A percentile compares a stretch with the other conserved stretches of the same genome.
These are phyloP conservation scores for Tenthredo mesomela DNA, from an alignment of 2,888 invertebrate genomes.

Conservation along the genomic window DNA sequence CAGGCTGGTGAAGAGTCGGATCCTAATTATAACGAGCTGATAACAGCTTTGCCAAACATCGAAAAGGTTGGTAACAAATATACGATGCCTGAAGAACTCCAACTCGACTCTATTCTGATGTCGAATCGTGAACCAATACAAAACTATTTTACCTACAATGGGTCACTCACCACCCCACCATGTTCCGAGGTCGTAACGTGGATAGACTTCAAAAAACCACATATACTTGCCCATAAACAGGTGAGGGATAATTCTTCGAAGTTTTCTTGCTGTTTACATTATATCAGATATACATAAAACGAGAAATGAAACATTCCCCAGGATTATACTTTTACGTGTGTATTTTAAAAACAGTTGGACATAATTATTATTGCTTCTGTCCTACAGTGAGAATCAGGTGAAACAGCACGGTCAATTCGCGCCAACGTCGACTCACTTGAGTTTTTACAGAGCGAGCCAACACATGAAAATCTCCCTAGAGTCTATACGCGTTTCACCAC, in stretches of 20 bases:
- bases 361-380: too few relatives aligned
- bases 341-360: not conserved
- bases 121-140: slow-evolving; percentile 76
- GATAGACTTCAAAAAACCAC: slow-evolving; percentile 89
- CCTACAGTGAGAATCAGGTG: too few relatives aligned
- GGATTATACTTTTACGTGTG: too few relatives aligned
- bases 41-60: slow-evolving; percentile 80
- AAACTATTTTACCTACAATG: slow-evolving; percentile 90
- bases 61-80: slow-evolving; percentile 80
- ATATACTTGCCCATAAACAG: slow-evolving; percentile 84
- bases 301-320: not conserved
- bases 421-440: too few relatives aligned
- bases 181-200: slow-evolving; percentile 92
- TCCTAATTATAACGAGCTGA: slow-evolving; percentile 76
- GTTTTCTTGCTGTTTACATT: not conserved
- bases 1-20: slow-evolving; percentile 70
- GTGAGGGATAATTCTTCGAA: slow-evolving; percentile 73
- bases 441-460: too few relatives aligned
- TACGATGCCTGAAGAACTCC: slow-evolving; percentile 79
- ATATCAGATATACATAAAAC: not conserved
- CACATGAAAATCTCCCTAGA: too few relatives aligned
- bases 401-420: too few relatives aligned
- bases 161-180: slow-evolving; percentile 93
- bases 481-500: too few relatives aligned
- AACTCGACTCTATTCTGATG: slow-evolving; percentile 80